phyloP scores from a whole-genome alignment of 2,888 invertebrate genomes.

The Eurois occulta region DNA sequence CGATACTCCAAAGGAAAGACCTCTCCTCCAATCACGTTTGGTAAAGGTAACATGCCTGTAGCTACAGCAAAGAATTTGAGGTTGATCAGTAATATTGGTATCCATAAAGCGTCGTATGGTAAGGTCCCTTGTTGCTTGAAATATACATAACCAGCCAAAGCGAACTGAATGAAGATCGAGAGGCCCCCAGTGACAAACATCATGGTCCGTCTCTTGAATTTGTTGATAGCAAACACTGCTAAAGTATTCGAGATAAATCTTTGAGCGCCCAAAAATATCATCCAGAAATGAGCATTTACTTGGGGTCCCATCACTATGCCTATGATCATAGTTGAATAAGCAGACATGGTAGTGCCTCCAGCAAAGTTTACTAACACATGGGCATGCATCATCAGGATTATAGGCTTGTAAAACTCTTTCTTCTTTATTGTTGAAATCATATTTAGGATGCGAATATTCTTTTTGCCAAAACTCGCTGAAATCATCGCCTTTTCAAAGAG shows the following conservation, averaged over 20 bases:
- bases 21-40: conserved; percentile 93
- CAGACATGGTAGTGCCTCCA: conserved; percentile 92
- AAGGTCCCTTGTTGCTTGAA: conserved; percentile 68
- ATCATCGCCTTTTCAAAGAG: conserved; percentile 66
- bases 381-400: conserved; percentile 90
- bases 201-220: conserved; percentile 90
- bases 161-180: conserved; percentile 88
- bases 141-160: conserved; percentile 85
- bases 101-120: conserved; percentile 78
- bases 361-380: conserved; percentile 91
- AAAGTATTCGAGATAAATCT: conserved; percentile 90
- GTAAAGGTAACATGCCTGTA: conserved; percentile 91
- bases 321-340: conserved; percentile 91
- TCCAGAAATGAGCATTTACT: conserved; percentile 91
- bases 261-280: conserved; percentile 91
- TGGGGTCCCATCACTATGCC: conserved; percentile 87
- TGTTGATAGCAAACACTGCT: conserved; percentile 91
- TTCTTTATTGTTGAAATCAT: conserved; percentile 69
- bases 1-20: conserved; percentile 91
- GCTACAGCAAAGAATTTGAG: conserved; percentile 90
- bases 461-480: conserved; percentile 49
- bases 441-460: conserved; percentile 50
- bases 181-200: conserved; percentile 90
- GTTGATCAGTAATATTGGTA: conserved; percentile 86
- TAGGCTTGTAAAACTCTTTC: conserved; percentile 90